Evolutionary conservation across 1,140 invertebrate species (phyloP), one percentile per base, ranked within the genome.

Genomic region (Atta texana): DNA sequence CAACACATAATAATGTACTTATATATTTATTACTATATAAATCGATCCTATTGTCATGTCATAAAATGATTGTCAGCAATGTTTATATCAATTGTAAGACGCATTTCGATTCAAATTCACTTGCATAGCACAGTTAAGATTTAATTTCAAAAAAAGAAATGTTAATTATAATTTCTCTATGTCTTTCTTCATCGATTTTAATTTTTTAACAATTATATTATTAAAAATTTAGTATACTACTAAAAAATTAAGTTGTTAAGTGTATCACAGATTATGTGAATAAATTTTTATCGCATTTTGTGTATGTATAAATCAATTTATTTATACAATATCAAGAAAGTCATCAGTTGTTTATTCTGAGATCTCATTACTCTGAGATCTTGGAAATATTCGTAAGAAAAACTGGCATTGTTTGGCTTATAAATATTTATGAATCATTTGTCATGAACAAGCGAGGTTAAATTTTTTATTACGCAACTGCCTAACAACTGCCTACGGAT

Each of bases 381-480:
- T 76, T 31, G 28, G 12, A 66, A 78, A 49, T 78, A 66, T 78
- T n/a, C 2, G 1, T 66, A 66, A 31, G 10, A 77, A 18, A 14
- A 24, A 10, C 7, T n/a, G n/a, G 39, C 10, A 49, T 10, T n/a
- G 6, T 49, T 66, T 49, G 31, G 8, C 3, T 66, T 66, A 78
- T 51, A 21, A 49, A 78, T 78, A 78, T 78, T 66, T 49, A 66
- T 78, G 39, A 66, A 51, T 61, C 24, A 78, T 66, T 51, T 78
- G 24, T 78, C 12, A 49, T 1, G 59, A 49, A 39, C 18, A 51
- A 49, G 59, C 44, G 7, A 77, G 57, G 12, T 34, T 66, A 49
- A 44, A 66, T 8, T 44, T 14, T 78, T 78, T 66, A 66, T 66
- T 77, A 78, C 16, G 76, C 16, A 66, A 28, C 12, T n/a, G 24